Evolutionary conservation across 2,113 vertebrate genomes (phyloP), one percentile per base, ranked within the genome.

Genomic region (Atlantisia rogersi): DNA sequence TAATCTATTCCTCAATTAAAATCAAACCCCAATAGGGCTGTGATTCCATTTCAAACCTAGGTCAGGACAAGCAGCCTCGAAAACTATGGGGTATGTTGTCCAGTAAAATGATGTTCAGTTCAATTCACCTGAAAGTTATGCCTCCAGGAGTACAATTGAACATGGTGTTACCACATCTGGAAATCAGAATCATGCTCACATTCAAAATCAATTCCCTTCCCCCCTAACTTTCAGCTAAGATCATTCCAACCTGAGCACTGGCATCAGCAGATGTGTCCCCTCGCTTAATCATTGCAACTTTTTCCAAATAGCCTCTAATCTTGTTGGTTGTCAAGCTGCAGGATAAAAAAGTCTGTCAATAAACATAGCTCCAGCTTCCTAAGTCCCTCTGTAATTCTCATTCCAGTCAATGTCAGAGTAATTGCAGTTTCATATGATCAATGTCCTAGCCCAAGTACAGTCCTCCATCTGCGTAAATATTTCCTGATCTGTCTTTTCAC

Each of bases 341-440:
- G 63, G 55, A 46, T 35, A 58, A 73, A 85, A 50, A 81, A 86
- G 82, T 68, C 56, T 86, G 77, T 75, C 89, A 94, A 77, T 92
- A 92, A 88, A 82, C 81, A 88, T 15, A 80, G 46, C 73, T 93
- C 62, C 75, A 77, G 63, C 74, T 93, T 88, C 74, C 62, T 73
- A 92, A 94, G 37, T 73, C 70, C 63, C 37, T 94, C 85, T 0
- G 6, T 93, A 92, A 90, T 95, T 94, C 89, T 95, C 73, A 63
- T 95, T 91, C 56, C 70, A 93, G 91, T 50, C 94, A 90, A 79
- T 78, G 88, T 62, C 90, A 94, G 63, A 90, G 81, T 86, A 95
- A 97, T 90, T 89, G 70, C 76, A 74, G 77, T 94, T 92, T 85
- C 70, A 25, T 88, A 82, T 70, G 86, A 95, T 96, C 87, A 85